Evolutionary conservation across 2,113 vertebrate genomes (phyloP), one percentile per base, ranked within the genome.

Genomic region (Hippoglossus stenolepis): DNA sequence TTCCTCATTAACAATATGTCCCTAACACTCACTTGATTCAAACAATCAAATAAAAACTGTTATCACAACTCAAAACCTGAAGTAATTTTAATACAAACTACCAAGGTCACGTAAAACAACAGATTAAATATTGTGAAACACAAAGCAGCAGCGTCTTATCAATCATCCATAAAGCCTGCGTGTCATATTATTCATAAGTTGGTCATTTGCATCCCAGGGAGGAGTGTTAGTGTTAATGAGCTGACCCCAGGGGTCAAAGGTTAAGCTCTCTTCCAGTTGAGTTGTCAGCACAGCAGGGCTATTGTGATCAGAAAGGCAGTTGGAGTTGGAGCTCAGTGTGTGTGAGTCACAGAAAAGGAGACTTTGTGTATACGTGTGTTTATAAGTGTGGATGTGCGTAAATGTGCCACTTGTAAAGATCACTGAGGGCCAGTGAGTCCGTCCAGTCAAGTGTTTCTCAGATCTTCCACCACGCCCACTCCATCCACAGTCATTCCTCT

Each of bases 191-290:
- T 89, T 90, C 87, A 90, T 85, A 89, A 86, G 73, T 75, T 79
- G 81, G 51, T 58, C 68, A 90, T 92, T 91, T 93, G 88, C 89
- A 93, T 92, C 85, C 17, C 54, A 17, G 49, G 73, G 73, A 83
- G 79, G 76, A 81, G 83, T 66, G 76, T 86, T 85, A 60, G 85
- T 77, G 85, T 91, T 92, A 93, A 94, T 94, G 91, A 91, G 78
- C 72, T 92, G 93, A 94, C 93, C 93, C 79, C 61, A 3, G 73
- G 79, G 93, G 87, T 92, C 85, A 93, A 87, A 94, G 93, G 92
- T 92, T 92, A 92, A 92, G 88, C 91, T 92, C 85, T 86, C 91
- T 93, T 92, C 89, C 93, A 93, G 94, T 91, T 94, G 93, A 94
- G 92, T 93, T 94, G 94, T 95, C 94, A 91, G 89, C 90, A 80